Conservation (phyloP, 1,140 invertebrate genomes). For the Pseudomyrmex flavicornis region DNA sequence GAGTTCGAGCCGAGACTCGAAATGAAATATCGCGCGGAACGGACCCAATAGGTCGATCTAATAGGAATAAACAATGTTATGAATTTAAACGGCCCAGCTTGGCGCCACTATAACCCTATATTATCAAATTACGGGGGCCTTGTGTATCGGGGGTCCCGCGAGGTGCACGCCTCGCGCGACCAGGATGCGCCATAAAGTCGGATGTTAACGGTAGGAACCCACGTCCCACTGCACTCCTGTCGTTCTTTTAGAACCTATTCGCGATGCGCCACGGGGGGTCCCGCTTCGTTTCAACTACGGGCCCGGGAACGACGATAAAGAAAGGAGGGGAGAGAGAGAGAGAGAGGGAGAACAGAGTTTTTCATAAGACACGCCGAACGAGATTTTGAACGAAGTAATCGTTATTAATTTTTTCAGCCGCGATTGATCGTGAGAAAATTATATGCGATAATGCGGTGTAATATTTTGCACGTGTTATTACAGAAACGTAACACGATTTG, state of each 20-base stretch:
- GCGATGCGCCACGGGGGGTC: constrained; percentile 73
- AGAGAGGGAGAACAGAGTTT: too few species aligned
- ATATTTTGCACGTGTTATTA: background rate
- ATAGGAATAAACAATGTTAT: constrained; percentile 79
- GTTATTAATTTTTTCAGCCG: constrained; percentile 18
- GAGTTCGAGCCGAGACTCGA: constrained; percentile 16
- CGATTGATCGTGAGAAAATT: background rate
- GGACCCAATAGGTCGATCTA: constrained; percentile 75
- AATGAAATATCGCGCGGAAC: constrained; percentile 73
- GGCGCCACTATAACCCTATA: constrained; percentile 79
- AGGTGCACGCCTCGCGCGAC: constrained; percentile 71
- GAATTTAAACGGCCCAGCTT: constrained; percentile 77
- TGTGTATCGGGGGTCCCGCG: constrained; percentile 64
- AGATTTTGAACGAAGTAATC: constrained; percentile 42
- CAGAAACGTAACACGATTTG: too few species aligned
- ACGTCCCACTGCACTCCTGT: constrained; percentile 62
- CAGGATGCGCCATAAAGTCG: constrained; percentile 74
- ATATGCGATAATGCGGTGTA: background rate
- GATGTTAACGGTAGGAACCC: constrained; percentile 78
- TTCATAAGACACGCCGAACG: constrained; percentile 32
- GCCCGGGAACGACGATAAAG: constrained; percentile 68
- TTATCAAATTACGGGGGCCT: constrained; percentile 78
- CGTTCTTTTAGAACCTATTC: constrained; percentile 73
- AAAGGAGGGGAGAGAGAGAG: constrained; percentile 22
- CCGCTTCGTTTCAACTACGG: constrained; percentile 55